These are phyloP conservation scores for Galaxias olidus DNA, from an alignment of 2,797 vertebrate genomes.

Conservation along the genomic window DNA sequence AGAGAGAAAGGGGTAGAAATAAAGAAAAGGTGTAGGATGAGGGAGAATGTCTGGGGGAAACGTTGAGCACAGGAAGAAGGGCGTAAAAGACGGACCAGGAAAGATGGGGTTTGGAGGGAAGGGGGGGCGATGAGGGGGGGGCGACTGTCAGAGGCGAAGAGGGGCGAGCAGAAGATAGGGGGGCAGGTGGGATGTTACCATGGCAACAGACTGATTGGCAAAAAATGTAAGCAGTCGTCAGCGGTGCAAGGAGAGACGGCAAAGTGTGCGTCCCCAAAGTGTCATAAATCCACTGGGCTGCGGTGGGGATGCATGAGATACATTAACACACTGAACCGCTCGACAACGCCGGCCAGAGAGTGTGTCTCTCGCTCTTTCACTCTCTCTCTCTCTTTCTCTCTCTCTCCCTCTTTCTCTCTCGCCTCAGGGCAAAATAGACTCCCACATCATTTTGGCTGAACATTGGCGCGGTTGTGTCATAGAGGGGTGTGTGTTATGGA, in stretches of 20 bases:
- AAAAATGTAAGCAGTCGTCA: constrained; percentile 97
- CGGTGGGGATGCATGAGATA: constrained; percentile 96
- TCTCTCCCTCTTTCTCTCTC: not conserved
- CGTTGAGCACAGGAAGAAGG: not conserved
- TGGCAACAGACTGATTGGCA: constrained; percentile 99
- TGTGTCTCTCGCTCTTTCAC: constrained; percentile 25
- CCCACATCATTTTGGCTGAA: constrained; percentile 66
- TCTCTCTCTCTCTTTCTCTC: constrained; percentile 15
- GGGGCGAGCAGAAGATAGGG: constrained; percentile 49
- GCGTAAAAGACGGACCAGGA: constrained; percentile 3
- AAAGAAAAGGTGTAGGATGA: constrained; percentile 9
- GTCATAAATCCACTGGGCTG: constrained; percentile 95
- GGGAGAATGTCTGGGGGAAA: constrained; percentile 20
- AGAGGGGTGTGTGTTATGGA: constrained; percentile 50
- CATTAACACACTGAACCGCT: constrained; percentile 91
- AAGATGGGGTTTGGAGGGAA: constrained; percentile 23
- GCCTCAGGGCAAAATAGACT: constrained; percentile 70
- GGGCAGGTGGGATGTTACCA: constrained; percentile 86
- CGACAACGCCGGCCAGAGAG: constrained; percentile 73
- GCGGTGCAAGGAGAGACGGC: constrained; percentile 85
- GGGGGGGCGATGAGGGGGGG: constrained; percentile 16
- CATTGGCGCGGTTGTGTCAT: constrained; percentile 63
- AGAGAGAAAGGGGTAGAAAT: not conserved
- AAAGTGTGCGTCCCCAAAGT: constrained; percentile 95
- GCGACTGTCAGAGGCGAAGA: constrained; percentile 40